Percentiles rank a stretch among this genome's conserved stretches.
Evolutionary conservation across 2,888 invertebrate species (phyloP).

Genomic region (Lysandra bellargus): DNA sequence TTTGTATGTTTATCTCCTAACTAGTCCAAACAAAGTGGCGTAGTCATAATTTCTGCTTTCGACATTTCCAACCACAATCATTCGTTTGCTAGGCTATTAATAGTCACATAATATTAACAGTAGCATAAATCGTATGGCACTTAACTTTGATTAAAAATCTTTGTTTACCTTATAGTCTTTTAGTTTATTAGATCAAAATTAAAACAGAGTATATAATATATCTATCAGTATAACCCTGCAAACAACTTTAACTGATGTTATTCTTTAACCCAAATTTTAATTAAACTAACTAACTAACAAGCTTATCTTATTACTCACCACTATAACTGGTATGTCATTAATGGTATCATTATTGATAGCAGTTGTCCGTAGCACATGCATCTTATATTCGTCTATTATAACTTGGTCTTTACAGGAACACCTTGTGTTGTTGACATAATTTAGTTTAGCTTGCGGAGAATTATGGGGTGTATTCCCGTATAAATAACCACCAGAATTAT

Average conservation of each 20-base stretch:
- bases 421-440: conserved; percentile 47
- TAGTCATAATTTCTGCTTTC: no score
- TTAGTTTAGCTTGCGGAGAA: conserved; percentile 47
- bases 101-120: no score
- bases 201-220: no score
- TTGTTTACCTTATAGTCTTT: no score
- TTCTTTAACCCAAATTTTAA: not conserved
- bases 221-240: no score
- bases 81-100: no score
- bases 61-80: no score
- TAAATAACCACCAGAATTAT: conserved; percentile 70
- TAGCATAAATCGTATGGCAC: no score
- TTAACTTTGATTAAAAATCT: no score
- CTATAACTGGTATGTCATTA: conserved; percentile 50
- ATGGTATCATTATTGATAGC: conserved; percentile 64
- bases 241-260: not conserved
- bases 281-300: not conserved
- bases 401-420: conserved; percentile 57
- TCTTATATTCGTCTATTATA: conserved; percentile 51
- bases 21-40: no score
- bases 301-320: conserved; percentile 51
- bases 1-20: no score
- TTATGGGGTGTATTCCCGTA: conserved; percentile 64
- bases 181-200: no score
- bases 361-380: conserved; percentile 65